phyloP scores from a whole-genome alignment of 2,888 invertebrate species.

The Celastrina argiolus region DNA sequence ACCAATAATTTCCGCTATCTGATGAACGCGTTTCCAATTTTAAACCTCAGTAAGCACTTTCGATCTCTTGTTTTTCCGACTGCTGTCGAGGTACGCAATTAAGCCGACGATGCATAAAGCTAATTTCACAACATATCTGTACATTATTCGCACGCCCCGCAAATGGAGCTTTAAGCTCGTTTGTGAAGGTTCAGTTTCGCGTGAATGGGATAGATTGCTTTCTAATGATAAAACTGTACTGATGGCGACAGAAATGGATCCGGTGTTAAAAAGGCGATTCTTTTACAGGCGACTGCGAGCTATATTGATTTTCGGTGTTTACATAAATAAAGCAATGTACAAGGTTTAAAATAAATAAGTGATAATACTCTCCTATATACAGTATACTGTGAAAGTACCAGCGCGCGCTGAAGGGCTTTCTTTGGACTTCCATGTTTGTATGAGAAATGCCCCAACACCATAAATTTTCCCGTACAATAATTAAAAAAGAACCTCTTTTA shows the following conservation, averaged over 20 bases:
- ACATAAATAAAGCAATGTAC: background rate
- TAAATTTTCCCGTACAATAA: too few species aligned
- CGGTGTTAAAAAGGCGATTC: slow-evolving; percentile 11
- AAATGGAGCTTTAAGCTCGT: slow-evolving; percentile 24
- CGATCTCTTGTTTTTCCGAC: slow-evolving; percentile 55
- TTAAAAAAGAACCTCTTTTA: background rate
- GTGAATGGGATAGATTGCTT: slow-evolving; percentile 18
- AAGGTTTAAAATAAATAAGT: background rate
- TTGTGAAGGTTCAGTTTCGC: slow-evolving; percentile 19
- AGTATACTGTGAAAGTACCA: too few species aligned
- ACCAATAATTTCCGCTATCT: slow-evolving; percentile 68
- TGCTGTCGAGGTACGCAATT: slow-evolving; percentile 36
- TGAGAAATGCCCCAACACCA: too few species aligned
- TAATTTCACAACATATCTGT: slow-evolving; percentile 31
- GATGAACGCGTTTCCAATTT: slow-evolving; percentile 72
- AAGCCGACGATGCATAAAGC: slow-evolving; percentile 29
- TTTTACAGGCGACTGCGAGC: background rate
- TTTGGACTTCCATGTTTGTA: too few species aligned
- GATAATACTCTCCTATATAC: too few species aligned
- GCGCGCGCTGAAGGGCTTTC: too few species aligned
- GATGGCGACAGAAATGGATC: slow-evolving; percentile 17
- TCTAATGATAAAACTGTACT: slow-evolving; percentile 21
- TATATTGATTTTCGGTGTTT: background rate
- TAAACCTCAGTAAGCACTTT: slow-evolving; percentile 67
- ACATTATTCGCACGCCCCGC: slow-evolving; percentile 23